Percentiles rank a stretch among this genome's conserved stretches.
Conservation (phyloP, 2,797 vertebrate genomes). For the Gephyroberyx darwinii region DNA sequence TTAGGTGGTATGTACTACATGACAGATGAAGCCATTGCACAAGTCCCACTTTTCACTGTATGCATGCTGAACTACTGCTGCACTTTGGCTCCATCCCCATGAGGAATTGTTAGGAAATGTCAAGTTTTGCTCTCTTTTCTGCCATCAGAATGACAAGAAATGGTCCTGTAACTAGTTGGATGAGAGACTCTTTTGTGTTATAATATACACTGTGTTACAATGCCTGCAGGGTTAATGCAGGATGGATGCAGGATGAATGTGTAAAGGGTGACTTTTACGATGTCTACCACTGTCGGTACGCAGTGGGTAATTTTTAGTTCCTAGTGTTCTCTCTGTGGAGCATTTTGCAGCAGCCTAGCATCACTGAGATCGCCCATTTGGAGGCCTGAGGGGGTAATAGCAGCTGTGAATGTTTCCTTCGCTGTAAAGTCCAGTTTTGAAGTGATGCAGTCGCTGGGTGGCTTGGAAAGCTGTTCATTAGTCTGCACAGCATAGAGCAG, state of each 20-base stretch:
- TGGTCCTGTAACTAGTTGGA: too few relatives aligned
- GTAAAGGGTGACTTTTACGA: constrained; percentile 26
- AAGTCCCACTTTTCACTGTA: neutral
- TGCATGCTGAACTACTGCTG: neutral
- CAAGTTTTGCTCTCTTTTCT: neutral
- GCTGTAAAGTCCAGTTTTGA: constrained; percentile 58
- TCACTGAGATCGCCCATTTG: constrained; percentile 53
- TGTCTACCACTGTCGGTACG: constrained; percentile 9
- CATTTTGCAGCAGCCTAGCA: constrained; percentile 50
- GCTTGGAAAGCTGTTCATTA: constrained; percentile 59
- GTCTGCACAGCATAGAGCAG: constrained; percentile 36
- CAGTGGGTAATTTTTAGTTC: constrained; percentile 45
- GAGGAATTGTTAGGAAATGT: neutral
- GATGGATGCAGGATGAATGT: constrained; percentile 4
- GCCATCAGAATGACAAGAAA: neutral
- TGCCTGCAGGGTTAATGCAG: neutral
- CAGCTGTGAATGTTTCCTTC: constrained; percentile 51
- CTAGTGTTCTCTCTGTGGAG: constrained; percentile 50
- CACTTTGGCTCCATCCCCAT: neutral
- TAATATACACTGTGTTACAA: neutral
- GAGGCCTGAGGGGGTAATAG: constrained; percentile 29
- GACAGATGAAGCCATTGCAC: neutral
- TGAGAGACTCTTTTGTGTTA: too few relatives aligned
- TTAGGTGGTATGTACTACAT: neutral
- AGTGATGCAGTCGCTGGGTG: constrained; percentile 43